Conservation (phyloP, 2,113 vertebrate genomes). For the Etheostoma cragini region DNA sequence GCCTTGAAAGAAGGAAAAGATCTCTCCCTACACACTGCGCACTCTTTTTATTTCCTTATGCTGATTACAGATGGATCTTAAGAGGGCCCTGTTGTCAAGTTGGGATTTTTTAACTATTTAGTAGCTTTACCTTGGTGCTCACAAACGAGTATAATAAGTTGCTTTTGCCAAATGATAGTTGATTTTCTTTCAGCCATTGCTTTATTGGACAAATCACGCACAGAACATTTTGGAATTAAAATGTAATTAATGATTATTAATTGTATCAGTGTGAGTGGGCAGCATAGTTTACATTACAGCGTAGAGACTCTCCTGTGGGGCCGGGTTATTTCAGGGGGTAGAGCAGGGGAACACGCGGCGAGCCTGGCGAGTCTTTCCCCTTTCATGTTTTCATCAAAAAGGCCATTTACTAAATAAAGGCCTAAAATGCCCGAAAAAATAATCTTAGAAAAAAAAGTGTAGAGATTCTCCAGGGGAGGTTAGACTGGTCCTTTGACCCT, state of each 20-base stretch:
- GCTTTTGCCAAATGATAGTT: neutral
- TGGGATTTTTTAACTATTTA: neutral
- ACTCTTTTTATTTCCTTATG: neutral
- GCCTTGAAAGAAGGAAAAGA: neutral
- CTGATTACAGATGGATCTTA: neutral
- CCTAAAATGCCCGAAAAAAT: too few species aligned
- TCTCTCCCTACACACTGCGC: neutral
- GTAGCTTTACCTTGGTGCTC: neutral
- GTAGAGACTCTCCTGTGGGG: too few species aligned
- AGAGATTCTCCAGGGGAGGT: neutral
- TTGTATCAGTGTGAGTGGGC: neutral
- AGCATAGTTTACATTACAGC: neutral
- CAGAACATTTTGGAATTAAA: too few species aligned
- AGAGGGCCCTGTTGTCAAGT: neutral
- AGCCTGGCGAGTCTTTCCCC: too few species aligned
- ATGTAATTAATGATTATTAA: neutral
- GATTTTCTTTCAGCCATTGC: neutral
- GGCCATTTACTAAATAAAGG: too few species aligned
- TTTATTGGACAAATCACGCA: neutral
- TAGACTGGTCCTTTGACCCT: constrained; percentile 18
- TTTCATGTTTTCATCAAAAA: too few species aligned
- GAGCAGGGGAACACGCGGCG: too few species aligned
- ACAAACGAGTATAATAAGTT: neutral
- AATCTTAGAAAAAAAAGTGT: too few species aligned
- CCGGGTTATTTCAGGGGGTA: too few species aligned